Evolutionary conservation across 2,113 vertebrate genomes (phyloP).

Genomic region (Paedocypris sp.): DNA sequence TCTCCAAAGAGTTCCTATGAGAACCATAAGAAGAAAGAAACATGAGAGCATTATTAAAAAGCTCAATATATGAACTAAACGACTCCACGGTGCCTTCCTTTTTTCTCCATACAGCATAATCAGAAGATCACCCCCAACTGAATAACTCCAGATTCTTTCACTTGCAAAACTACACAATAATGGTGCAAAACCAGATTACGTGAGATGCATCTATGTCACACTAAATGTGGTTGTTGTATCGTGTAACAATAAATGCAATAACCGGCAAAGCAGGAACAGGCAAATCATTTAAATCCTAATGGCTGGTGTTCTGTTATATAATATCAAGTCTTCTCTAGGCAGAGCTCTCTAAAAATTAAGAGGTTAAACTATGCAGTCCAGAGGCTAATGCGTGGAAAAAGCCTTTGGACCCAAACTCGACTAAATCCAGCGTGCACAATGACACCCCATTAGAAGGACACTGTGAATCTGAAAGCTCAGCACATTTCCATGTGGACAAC

Average conservation of each 20-base stretch:
- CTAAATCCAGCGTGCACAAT: conserved; percentile 49
- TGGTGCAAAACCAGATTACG: conserved; percentile 24
- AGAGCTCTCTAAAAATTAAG: conserved; percentile 44
- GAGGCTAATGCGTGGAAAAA: conserved; percentile 36
- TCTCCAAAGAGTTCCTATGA: conserved; percentile 16
- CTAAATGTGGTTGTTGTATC: conserved; percentile 25
- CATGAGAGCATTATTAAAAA: conserved; percentile 26
- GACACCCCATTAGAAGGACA: conserved; percentile 51
- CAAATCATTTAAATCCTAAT: conserved; percentile 32
- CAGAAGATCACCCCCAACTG: conserved; percentile 24
- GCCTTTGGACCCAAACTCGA: conserved; percentile 33
- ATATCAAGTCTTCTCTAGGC: conserved; percentile 31
- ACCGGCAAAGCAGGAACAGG: conserved; percentile 8
- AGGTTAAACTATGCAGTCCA: conserved; percentile 47
- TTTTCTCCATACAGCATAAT: conserved; percentile 12
- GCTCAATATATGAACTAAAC: conserved; percentile 20
- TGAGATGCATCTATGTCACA: conserved; percentile 19
- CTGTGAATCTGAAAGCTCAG: conserved; percentile 37
- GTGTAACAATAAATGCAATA: conserved; percentile 31
- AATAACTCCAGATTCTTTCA: conserved; percentile 20
- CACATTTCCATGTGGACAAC: conserved; percentile 58
- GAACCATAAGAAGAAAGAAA: conserved; percentile 20
- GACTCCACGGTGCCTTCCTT: conserved; percentile 9
- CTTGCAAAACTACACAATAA: conserved; percentile 26
- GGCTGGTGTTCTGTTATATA: conserved; percentile 32